phyloP scores from a whole-genome alignment of 2,113 vertebrate species.

The Phalacrocorax brasilianus region DNA sequence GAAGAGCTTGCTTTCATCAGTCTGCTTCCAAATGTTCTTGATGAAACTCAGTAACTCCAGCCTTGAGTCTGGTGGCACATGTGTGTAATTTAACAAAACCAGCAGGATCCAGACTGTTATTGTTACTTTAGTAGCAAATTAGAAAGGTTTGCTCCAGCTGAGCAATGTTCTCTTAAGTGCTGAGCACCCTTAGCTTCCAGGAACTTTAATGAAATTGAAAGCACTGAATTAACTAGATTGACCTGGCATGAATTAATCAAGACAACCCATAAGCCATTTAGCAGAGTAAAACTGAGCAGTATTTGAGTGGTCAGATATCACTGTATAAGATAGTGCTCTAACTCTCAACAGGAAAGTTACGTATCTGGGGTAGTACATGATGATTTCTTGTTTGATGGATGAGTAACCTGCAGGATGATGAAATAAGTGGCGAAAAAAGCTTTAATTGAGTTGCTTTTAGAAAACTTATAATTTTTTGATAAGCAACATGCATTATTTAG shows the following conservation, averaged over 20 bases:
- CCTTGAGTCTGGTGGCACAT: not conserved
- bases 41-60: not conserved
- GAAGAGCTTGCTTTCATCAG: not conserved
- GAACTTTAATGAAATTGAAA: not conserved
- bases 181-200: not conserved
- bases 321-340: not conserved
- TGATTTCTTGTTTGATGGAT: not conserved
- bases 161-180: not conserved
- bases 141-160: not conserved
- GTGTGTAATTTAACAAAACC: not conserved
- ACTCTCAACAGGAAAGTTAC: not conserved
- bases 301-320: not conserved
- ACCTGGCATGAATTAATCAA: conserved; percentile 11
- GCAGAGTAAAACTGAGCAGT: not conserved
- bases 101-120: not conserved
- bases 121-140: not conserved
- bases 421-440: not conserved
- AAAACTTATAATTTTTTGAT: conserved; percentile 15
- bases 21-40: not conserved
- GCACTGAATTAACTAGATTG: not conserved
- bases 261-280: not conserved
- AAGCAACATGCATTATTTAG: conserved; percentile 36
- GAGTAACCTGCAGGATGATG: not conserved
- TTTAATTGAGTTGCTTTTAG: not conserved
- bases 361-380: not conserved